Conservation (phyloP, 2,888 invertebrate genomes). For the Aplocera efformata region DNA sequence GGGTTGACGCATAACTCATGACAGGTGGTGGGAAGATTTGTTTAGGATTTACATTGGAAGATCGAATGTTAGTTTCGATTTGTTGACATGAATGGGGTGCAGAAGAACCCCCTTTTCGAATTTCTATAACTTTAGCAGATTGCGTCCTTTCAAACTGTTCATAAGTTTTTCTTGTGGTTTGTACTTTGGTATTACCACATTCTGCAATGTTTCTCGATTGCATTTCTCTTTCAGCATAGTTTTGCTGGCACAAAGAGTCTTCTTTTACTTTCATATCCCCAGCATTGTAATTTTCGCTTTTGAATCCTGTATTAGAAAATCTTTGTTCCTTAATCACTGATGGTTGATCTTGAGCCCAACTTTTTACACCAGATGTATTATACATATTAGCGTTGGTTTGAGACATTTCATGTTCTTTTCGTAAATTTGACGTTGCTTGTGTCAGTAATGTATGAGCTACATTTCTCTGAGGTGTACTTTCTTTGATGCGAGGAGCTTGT, state of each 20-base stretch:
- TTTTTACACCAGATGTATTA: slow-evolving; percentile 47
- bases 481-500: slow-evolving; percentile 83
- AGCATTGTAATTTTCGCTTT: slow-evolving; percentile 70
- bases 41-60: slow-evolving; percentile 58
- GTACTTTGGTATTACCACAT: slow-evolving; percentile 80
- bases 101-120: slow-evolving; percentile 72
- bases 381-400: slow-evolving; percentile 57
- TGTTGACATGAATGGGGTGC: slow-evolving; percentile 51
- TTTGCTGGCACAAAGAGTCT: slow-evolving; percentile 61
- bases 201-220: slow-evolving; percentile 76
- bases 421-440: slow-evolving; percentile 56
- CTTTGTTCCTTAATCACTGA: slow-evolving; percentile 68
- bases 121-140: slow-evolving; percentile 83
- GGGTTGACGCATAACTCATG: slow-evolving; percentile 60
- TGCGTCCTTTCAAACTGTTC: slow-evolving; percentile 85
- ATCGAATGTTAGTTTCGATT: slow-evolving; percentile 56
- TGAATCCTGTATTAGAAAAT: slow-evolving; percentile 70
- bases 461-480: slow-evolving; percentile 61
- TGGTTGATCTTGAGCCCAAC: slow-evolving; percentile 64
- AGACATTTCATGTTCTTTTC: slow-evolving; percentile 70
- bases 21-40: slow-evolving; percentile 68
- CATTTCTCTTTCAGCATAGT: slow-evolving; percentile 66
- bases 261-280: slow-evolving; percentile 60
- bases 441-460: slow-evolving; percentile 54
- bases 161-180: slow-evolving; percentile 82